Conservation (phyloP, 2,113 vertebrate genomes). For the Toxotes chatareus region DNA sequence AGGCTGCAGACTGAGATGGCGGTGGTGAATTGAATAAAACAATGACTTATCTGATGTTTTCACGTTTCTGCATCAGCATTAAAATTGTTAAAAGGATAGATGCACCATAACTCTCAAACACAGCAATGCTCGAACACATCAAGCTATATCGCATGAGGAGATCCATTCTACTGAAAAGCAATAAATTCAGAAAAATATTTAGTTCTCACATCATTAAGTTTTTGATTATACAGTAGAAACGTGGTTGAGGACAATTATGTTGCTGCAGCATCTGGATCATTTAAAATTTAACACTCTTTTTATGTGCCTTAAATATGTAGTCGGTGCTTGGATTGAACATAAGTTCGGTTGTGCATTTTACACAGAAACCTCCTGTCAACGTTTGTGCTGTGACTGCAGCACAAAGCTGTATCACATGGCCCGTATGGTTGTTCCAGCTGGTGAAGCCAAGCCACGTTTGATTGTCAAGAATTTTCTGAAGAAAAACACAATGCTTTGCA, state of each 20-base stretch:
- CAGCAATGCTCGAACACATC: background rate
- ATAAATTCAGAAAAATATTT: conserved; percentile 32
- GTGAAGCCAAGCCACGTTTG: no score
- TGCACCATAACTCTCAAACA: background rate
- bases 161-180: background rate
- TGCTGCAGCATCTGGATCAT: conserved; percentile 10
- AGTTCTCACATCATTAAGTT: conserved; percentile 34
- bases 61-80: background rate
- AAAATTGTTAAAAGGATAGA: background rate
- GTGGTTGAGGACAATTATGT: conserved; percentile 5
- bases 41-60: background rate
- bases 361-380: background rate
- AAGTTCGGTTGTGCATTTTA: background rate
- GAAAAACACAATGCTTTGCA: background rate
- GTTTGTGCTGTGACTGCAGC: background rate
- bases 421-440: background rate
- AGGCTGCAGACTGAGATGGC: background rate
- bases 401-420: background rate
- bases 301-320: background rate
- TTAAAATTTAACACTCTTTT: conserved; percentile 6
- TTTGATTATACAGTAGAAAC: conserved; percentile 35
- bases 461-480: background rate
- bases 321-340: conserved; percentile 2
- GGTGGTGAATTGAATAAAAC: background rate
- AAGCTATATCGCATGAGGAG: background rate